A percentile compares a stretch with the other conserved stretches of the same genome.
phyloP scores from a whole-genome alignment of 2,113 vertebrate genomes.

The Formicarius rufipectus region DNA sequence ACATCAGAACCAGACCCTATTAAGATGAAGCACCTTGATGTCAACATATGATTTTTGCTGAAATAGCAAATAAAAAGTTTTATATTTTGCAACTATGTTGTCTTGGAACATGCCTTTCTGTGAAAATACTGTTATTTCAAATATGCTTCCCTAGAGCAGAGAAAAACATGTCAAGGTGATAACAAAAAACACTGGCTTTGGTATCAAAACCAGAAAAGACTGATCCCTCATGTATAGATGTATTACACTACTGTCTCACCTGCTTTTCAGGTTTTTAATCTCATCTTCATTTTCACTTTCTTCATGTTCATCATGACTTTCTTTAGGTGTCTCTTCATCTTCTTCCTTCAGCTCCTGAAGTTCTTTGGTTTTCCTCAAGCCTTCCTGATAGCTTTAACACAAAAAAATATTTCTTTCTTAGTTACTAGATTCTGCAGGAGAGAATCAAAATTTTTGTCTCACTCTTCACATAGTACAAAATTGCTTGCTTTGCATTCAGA shows the following conservation, averaged over 20 bases:
- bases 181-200: background rate
- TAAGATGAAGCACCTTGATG: background rate
- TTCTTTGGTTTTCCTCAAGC: slow-evolving; percentile 78
- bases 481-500: background rate
- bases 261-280: slow-evolving; percentile 70
- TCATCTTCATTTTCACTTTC: slow-evolving; percentile 71
- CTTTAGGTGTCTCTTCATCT: slow-evolving; percentile 73
- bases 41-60: background rate
- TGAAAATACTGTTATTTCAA: background rate
- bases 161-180: background rate
- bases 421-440: background rate
- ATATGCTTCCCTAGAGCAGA: background rate
- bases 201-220: background rate
- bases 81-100: background rate
- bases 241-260: slow-evolving; percentile 56
- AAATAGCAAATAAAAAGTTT: background rate
- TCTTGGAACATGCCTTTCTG: background rate
- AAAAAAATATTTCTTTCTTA: background rate
- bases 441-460: background rate
- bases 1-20: background rate
- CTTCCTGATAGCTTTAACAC: slow-evolving; percentile 78
- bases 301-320: slow-evolving; percentile 66
- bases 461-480: background rate
- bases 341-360: slow-evolving; percentile 77
- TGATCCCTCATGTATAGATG: background rate